A percentile compares a stretch with the other conserved stretches of the same genome.
These are phyloP conservation scores for Epizoanthus stellaris DNA, from an alignment of 92 coral and sea anemone species.

Conservation along the genomic window DNA sequence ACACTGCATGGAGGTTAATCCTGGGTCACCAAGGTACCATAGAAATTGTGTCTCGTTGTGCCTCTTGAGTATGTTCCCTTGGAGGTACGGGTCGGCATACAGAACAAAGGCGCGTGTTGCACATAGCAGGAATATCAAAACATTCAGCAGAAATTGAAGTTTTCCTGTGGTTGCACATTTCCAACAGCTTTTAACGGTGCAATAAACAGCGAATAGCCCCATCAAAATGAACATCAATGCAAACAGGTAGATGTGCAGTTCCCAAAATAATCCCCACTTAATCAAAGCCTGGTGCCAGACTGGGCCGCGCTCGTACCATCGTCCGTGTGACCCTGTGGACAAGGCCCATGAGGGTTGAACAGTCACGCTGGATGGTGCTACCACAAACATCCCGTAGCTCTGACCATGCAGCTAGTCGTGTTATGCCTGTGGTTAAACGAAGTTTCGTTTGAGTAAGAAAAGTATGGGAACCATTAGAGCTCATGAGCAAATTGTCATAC, in stretches of 20 bases:
- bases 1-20: neutral
- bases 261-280: slow-evolving; percentile 30
- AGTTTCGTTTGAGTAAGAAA: no score
- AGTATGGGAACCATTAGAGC: no score
- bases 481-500: no score
- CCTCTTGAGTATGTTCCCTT: slow-evolving; percentile 44
- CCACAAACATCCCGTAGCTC: no score
- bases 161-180: neutral
- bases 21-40: slow-evolving; percentile 38
- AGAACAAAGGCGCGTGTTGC: slow-evolving; percentile 26
- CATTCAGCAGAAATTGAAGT: neutral
- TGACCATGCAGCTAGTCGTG: no score
- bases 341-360: no score
- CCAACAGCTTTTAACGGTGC: neutral
- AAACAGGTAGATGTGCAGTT: neutral
- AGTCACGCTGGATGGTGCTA: no score
- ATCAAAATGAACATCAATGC: slow-evolving; percentile 16
- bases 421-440: no score
- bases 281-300: slow-evolving; percentile 9
- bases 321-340: no score
- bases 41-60: slow-evolving; percentile 45
- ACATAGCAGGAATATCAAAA: neutral
- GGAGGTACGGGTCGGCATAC: slow-evolving; percentile 36
- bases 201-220: neutral
- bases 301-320: slow-evolving; percentile 1